phyloP scores from a whole-genome alignment of 1,140 invertebrate species.

The Drosophila pseudoobscura region DNA sequence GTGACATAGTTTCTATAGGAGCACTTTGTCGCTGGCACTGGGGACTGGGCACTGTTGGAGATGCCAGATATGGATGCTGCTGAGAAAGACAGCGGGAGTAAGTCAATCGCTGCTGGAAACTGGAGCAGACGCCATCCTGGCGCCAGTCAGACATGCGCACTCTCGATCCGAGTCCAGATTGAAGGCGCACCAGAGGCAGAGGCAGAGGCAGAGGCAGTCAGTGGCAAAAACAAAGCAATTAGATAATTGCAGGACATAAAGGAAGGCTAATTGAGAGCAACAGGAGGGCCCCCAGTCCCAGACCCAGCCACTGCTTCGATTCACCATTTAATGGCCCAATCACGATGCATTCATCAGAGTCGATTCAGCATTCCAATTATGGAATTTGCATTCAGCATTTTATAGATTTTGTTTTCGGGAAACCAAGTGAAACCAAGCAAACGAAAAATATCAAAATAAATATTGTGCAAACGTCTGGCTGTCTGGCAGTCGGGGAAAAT shows the following conservation, averaged over 20 bases:
- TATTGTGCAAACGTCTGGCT: constrained; percentile 22
- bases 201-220: not conserved
- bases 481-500: constrained; percentile 28
- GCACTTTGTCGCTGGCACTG: not conserved
- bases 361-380: constrained; percentile 15
- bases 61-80: constrained; percentile 12
- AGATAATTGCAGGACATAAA: constrained; percentile 63
- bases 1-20: constrained; percentile 66
- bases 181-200: not conserved
- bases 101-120: constrained; percentile 40
- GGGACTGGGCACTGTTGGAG: not conserved
- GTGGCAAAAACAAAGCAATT: constrained; percentile 58
- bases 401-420: constrained; percentile 14
- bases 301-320: constrained; percentile 12
- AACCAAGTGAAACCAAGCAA: constrained; percentile 9
- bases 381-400: constrained; percentile 25
- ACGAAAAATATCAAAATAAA: constrained; percentile 28
- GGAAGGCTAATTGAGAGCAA: constrained; percentile 33
- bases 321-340: constrained; percentile 19
- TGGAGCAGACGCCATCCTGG: constrained; percentile 75
- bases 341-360: constrained; percentile 2
- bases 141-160: constrained; percentile 77
- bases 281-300: constrained; percentile 5
- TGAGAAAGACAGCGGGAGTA: constrained; percentile 37
- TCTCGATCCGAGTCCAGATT: constrained; percentile 25